Percentiles rank a stretch among this genome's conserved stretches.
Conservation (phyloP, 2,888 invertebrate species). For the Xanthia togata region DNA sequence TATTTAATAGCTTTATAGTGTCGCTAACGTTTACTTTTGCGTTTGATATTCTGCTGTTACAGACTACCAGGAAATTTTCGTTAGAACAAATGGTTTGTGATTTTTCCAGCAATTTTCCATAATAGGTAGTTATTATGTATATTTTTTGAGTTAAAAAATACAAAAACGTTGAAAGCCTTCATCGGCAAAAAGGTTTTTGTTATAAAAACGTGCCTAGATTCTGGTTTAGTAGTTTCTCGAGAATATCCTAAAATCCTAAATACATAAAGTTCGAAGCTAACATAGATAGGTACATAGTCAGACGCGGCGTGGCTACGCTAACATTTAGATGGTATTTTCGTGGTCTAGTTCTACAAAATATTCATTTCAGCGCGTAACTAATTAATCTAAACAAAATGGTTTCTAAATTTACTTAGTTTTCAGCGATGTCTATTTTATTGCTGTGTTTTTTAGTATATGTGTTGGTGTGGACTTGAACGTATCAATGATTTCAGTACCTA, state of each 20-base stretch:
- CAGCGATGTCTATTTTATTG: neutral
- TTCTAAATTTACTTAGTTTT: neutral
- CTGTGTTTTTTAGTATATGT: neutral
- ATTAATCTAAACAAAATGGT: neutral
- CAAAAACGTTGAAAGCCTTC: neutral
- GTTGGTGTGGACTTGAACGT: neutral
- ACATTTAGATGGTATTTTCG: neutral
- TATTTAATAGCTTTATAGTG: conserved; percentile 43
- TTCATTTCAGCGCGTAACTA: neutral
- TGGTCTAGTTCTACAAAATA: neutral
- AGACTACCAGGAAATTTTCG: conserved; percentile 5
- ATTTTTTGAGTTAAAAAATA: conserved; percentile 23
- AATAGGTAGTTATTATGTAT: neutral
- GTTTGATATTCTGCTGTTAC: conserved; percentile 24
- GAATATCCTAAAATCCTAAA: conserved; percentile 18
- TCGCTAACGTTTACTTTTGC: conserved; percentile 47
- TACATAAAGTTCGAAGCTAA: conserved; percentile 14
- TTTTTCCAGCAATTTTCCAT: neutral
- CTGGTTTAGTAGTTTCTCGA: conserved; percentile 25
- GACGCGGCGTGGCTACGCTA: neutral
- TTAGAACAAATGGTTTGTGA: neutral
- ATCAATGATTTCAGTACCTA: neutral
- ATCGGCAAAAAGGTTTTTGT: conserved; percentile 43
- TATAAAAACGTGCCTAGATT: conserved; percentile 28
- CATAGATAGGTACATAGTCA: neutral